phyloP scores from a whole-genome alignment of 1,140 invertebrate genomes.

The Globodera ellingtonae region DNA sequence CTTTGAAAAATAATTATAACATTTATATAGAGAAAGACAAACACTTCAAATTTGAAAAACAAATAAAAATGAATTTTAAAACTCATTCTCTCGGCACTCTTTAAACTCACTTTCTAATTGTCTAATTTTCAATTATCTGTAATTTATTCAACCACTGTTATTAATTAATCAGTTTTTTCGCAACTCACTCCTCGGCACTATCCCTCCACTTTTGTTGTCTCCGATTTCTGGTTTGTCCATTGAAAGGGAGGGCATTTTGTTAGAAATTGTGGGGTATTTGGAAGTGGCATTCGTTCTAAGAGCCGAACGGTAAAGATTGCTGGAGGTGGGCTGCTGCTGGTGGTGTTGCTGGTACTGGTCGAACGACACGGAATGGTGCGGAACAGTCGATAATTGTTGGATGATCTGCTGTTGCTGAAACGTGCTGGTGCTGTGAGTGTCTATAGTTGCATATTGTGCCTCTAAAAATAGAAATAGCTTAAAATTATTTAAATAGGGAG shows the following conservation, averaged over 20 bases:
- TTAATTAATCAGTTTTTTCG: not conserved
- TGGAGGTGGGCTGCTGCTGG: not conserved
- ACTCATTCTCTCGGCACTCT: not conserved
- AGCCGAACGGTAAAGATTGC: conserved; percentile 18
- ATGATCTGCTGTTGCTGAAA: not conserved
- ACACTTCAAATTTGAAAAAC: not conserved
- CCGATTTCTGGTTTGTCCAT: conserved; percentile 21
- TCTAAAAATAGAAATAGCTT: too few species aligned
- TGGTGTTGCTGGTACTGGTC: not conserved
- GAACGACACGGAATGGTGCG: not conserved
- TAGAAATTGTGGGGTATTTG: conserved; percentile 3
- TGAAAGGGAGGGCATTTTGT: conserved; percentile 15
- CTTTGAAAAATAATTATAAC: too few species aligned
- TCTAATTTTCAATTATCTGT: not conserved
- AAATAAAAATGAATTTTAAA: not conserved
- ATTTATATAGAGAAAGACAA: not conserved
- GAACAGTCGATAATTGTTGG: not conserved
- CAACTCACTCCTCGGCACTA: conserved; percentile 9
- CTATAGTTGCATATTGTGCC: not conserved
- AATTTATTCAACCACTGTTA: not conserved
- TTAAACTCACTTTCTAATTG: not conserved
- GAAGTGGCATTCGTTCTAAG: conserved; percentile 10
- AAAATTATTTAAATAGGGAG: too few species aligned
- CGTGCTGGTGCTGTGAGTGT: not conserved
- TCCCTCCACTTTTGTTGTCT: not conserved